These are phyloP conservation scores for Danio rerio DNA, from an alignment of 2,113 vertebrate species.

Conservation along the genomic window GRCz12tu NC_133192.1:24059001-24059500, in stretches of 20 bases:
- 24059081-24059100: slow-evolving; percentile 11
- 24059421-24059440: no score
- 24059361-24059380: not conserved
- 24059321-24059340: not conserved
- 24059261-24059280: not conserved
- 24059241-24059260: not conserved
- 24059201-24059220: not conserved
- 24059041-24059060: slow-evolving; percentile 20
- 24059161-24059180: not conserved
- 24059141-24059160: not conserved
- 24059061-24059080: not conserved
- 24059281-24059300: not conserved
- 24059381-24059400: not conserved
- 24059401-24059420: no score
- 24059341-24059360: not conserved
- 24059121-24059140: not conserved
- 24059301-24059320: not conserved
- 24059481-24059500: no score
- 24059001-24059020: not conserved
- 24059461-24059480: no score
- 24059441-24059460: no score
- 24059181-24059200: not conserved
- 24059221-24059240: not conserved
- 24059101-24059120: not conserved
- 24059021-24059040: not conserved